Evolutionary conservation across 2,797 vertebrate species (phyloP), one percentile per base, ranked within the genome.

Genomic region (Cephalopachus bancanus): DNA sequence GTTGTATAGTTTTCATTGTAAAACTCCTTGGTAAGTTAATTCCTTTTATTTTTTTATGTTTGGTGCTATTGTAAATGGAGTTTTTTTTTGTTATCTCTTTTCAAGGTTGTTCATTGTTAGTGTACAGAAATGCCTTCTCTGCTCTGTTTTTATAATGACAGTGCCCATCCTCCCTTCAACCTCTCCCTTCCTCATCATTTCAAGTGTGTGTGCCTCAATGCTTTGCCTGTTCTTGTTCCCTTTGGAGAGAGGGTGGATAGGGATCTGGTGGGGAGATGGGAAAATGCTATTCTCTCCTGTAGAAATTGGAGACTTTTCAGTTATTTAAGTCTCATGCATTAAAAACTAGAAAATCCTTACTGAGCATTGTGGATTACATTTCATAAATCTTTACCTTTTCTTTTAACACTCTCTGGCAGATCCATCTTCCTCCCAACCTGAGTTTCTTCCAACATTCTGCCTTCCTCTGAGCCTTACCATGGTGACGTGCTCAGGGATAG

Each of bases 91-190:
- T 74, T 17, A 53, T 62, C 55, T 59, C 33, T 22, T 87, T 74
- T 62, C 10, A 33, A 44, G 33, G 37, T 59, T 74, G 33, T 17
- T 67, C 19, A 19, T 92, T 22, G 60, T 67, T 69, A 60, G 24
- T 26, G 30, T 51, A 44, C n/a, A 67, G 57, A 92, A 76, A 37
- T 26, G 17, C 1, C 19, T 75, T 37, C 33, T 67, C 10, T 16
- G 1, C 16, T 67, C 74, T 74, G 74, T n/a, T 85, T 37, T 64
- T 14, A 3, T 71, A 7, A 11, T 12, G 6, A 26, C 53, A 37
- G 4, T 5, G 3, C 49, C 22, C 0, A 1, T 6, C 71, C 12
- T 3, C 22, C 76, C 14, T 10, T 1, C 59, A 16, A 14, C 3
- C 55, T 64, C 9, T 78, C 24, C 64, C 22, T 17, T 51, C n/a